Base-by-base conservation (phyloP, 2,797 vertebrate genomes). In the Sebastiscus tertius region DNA sequence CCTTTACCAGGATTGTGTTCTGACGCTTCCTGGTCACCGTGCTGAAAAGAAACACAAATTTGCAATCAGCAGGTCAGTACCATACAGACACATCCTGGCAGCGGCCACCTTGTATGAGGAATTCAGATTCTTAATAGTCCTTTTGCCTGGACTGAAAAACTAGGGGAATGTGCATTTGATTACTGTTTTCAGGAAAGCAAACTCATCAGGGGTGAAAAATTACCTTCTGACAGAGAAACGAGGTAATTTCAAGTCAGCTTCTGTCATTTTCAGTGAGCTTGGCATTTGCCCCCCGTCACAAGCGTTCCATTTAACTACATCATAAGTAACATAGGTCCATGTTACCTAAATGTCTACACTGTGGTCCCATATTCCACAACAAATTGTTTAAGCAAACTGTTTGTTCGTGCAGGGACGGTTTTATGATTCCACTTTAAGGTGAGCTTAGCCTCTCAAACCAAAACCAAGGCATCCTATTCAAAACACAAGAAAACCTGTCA, bases 1-100 rank as follows among this genome's bases (percentile, higher is more conserved):
- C 98, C 92, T 99, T 99, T 72, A 99, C 97, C 86, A 99, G 95
- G 52, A 99, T 99, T 68, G 98, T 99, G 94, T 99, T 99, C 93
- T 99, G 99, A n/a, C 97, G 96, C 64, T 96, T 96, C 18, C 96
- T 97, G 0, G 97, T 94, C 72, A 97, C 96, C 1, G 98, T 96
- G 36, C 98, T 99, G 87, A 0, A 82, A 86, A 36, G 33, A 89
- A 87, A 83, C 3, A 42, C 52, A 83, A 64, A 66, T 33, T 16
- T 61, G n/a, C 14, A 60, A 34, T 52, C 13, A 74, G 9, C 9
- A 26, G 1, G 9, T 39, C 11, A 20, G 16, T 27, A 27, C 56
- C 36, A 70, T 27, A 46, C 33, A 67, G 24, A n/a, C 8, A 52
- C 29, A 54, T 29, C 2, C 14, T 2, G 3, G 3, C 4, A 63